Evolutionary conservation across 2,888 invertebrate genomes (phyloP), one percentile per base, ranked within the genome.

Genomic region (Margaritifera margaritifera): DNA sequence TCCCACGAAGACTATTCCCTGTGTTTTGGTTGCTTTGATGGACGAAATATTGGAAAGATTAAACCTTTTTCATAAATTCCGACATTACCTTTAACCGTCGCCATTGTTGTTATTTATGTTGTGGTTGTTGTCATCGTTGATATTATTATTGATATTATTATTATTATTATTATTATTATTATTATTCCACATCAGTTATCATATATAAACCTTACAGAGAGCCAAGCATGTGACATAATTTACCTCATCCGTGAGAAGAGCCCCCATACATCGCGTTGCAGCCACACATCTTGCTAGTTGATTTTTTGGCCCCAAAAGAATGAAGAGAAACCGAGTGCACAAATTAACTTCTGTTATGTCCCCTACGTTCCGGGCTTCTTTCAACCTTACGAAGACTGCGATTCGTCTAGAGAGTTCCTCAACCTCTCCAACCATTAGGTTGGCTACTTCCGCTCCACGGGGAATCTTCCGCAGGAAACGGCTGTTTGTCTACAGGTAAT

Each of bases 401-500:
- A 99, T 90, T 4, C 96, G 94, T 89, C 96, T 95, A 75, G 96
- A 95, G 65, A 99, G 92, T 87, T 98, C 98, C 89, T 98, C 97
- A 6, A 98, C 95, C 91, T 98, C 98, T 25, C 99, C 99, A 1
- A 99, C 97, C 67, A 99, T 92, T 80, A 99, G 98, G 88, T 99
- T 99, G 72, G 97, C 96, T 2, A 99, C 98, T 91, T 99, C 99
- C 1, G 98, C 95, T 25, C 98, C 99, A 0, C 93, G 93, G 25
- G 99, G 99, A 88, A 99, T 96, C 91, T 99, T 99, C 74, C 96
- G 81, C 79, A 88, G 78, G 77, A 89, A 89, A 62, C 82, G 76
- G 53, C 79, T 79, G 68, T 86, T 87, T 56, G 72, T 72, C 81
- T 85, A 66, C 6, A 75, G 68, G 27, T 50, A 20, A 56, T 57